These are phyloP conservation scores for Nudaria mundana DNA, from an alignment of 2,888 invertebrate genomes.

Conservation along the genomic window DNA sequence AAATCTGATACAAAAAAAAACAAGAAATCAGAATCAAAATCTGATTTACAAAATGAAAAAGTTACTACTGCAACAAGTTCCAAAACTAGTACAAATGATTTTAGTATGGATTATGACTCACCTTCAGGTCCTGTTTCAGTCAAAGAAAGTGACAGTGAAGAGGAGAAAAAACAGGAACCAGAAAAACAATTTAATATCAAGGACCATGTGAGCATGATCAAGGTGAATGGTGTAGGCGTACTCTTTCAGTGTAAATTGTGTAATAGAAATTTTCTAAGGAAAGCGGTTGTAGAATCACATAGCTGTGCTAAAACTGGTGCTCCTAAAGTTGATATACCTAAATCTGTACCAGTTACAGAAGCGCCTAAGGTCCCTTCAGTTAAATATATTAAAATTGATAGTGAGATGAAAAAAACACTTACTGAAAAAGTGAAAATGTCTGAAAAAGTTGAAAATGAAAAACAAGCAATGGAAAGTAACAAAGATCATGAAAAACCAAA, in stretches of 20 bases:
- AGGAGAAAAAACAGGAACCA: slow-evolving; percentile 24
- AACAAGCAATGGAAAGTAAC: slow-evolving; percentile 4
- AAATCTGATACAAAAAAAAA: neutral
- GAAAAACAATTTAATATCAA: slow-evolving; percentile 61
- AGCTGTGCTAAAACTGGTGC: slow-evolving; percentile 67
- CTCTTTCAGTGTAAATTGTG: slow-evolving; percentile 72
- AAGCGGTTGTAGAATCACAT: slow-evolving; percentile 63
- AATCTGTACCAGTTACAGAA: slow-evolving; percentile 41
- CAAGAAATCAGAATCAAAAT: neutral
- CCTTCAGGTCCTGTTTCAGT: neutral
- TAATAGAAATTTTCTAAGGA: slow-evolving; percentile 69
- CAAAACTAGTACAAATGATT: slow-evolving; percentile 11
- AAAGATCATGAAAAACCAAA: neutral
- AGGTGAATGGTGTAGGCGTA: slow-evolving; percentile 71
- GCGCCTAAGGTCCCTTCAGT: slow-evolving; percentile 59
- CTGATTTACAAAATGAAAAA: slow-evolving; percentile 5
- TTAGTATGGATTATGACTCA: slow-evolving; percentile 23
- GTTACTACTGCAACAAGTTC: neutral
- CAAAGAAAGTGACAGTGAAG: slow-evolving; percentile 22
- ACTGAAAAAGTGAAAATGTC: slow-evolving; percentile 17
- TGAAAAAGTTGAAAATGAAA: slow-evolving; percentile 25
- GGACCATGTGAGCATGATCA: slow-evolving; percentile 69
- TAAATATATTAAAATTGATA: slow-evolving; percentile 62
- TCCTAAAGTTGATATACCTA: slow-evolving; percentile 50
- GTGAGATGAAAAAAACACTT: slow-evolving; percentile 36